These are phyloP conservation scores for Yponomeuta cagnagella DNA, from an alignment of 2,888 invertebrate species.

Conservation along the genomic window DNA sequence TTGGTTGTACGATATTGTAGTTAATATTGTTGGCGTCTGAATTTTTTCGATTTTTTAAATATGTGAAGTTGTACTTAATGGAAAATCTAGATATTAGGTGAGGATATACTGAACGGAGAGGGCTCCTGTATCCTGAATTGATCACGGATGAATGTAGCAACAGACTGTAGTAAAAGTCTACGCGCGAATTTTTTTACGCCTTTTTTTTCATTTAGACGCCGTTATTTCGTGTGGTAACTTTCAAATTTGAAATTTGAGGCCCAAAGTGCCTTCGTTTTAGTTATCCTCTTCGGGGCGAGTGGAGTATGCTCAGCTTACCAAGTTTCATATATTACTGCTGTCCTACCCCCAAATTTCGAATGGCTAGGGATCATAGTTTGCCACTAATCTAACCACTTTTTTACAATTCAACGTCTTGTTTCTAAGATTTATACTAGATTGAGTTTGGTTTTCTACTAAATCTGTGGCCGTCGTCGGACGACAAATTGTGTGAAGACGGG, in stretches of 20 bases:
- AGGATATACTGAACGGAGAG: slow-evolving; percentile 10
- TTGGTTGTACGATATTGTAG: slow-evolving; percentile 2
- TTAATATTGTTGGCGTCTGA: slow-evolving; percentile 4
- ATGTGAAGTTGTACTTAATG: slow-evolving; percentile 12
- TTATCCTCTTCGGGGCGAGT: slow-evolving; percentile 25
- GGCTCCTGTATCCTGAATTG: slow-evolving; percentile 46
- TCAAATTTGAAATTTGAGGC: slow-evolving; percentile 52
- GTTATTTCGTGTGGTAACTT: slow-evolving; percentile 64
- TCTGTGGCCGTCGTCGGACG: not conserved
- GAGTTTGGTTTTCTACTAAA: not conserved
- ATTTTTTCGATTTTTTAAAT: not conserved
- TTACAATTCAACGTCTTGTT: not conserved
- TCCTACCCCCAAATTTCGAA: not conserved
- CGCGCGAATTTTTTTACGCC: slow-evolving; percentile 65
- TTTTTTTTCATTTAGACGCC: slow-evolving; percentile 58
- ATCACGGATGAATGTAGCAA: slow-evolving; percentile 56
- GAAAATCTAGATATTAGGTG: slow-evolving; percentile 1
- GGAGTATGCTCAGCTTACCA: not conserved
- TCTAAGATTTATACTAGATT: not conserved
- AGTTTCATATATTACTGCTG: not conserved
- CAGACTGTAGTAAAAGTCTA: slow-evolving; percentile 72
- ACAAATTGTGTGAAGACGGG: not conserved
- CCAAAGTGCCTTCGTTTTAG: slow-evolving; percentile 59
- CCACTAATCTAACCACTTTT: not conserved
- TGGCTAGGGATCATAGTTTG: not conserved